A percentile compares a stretch with the other conserved stretches of the same genome.
Evolutionary conservation across 2,888 invertebrate species (phyloP).

Genomic region (Drosophila formosana): DNA sequence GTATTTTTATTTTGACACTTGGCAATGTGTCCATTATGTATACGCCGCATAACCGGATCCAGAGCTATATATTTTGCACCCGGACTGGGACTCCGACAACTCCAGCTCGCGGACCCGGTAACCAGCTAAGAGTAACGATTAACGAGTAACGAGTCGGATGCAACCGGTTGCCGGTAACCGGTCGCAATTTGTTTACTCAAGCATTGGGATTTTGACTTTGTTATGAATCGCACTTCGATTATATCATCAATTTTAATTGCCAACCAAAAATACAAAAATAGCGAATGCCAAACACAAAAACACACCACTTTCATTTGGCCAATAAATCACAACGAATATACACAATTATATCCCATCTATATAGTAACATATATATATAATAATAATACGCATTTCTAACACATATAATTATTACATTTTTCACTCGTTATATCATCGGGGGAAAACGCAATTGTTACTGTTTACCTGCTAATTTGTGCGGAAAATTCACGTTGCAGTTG

Average conservation of each 20-base stretch:
- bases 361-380: constrained; percentile 4
- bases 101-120: neutral
- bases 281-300: constrained; percentile 6
- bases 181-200: constrained; percentile 36
- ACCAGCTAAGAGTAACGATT: neutral
- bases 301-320: constrained; percentile 24
- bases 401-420: constrained; percentile 26
- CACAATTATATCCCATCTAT: neutral
- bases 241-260: constrained; percentile 53
- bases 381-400: constrained; percentile 1
- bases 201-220: constrained; percentile 30
- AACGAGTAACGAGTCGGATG: constrained; percentile 11
- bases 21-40: constrained; percentile 46
- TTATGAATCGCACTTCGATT: constrained; percentile 30
- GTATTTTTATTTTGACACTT: constrained; percentile 61
- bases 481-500: constrained; percentile 34
- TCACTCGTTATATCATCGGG: constrained; percentile 39
- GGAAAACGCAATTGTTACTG: constrained; percentile 37
- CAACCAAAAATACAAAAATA: constrained; percentile 9
- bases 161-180: constrained; percentile 29
- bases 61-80: constrained; percentile 6
- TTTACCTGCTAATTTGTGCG: constrained; percentile 46
- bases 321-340: constrained; percentile 47
- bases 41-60: constrained; percentile 37
- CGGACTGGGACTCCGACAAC: constrained; percentile 14